Evolutionary conservation across 1,140 invertebrate genomes (phyloP), one percentile per base, ranked within the genome.

Genomic region (Drosophila ironensis): DNA sequence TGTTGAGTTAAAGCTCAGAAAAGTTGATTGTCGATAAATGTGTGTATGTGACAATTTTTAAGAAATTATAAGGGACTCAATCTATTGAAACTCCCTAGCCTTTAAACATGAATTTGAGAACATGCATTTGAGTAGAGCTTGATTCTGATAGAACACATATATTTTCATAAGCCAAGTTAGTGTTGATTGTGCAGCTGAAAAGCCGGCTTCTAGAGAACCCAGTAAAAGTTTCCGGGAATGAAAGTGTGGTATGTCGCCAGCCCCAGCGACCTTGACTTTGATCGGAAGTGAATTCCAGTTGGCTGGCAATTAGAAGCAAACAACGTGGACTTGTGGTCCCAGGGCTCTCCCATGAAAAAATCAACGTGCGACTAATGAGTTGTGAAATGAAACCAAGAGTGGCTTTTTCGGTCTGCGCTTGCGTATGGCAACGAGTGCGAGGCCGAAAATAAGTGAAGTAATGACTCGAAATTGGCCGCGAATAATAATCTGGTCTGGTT

Each of bases 401-500:
- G 72, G 54, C 12, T 6, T n/a, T 54, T n/a, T n/a, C n/a, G n/a
- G n/a, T n/a, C n/a, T n/a, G n/a, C n/a, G n/a, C n/a, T 70, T 70
- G 42, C 61, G 61, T 42, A 25, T 41, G 27, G 33, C 16, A 59
- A 50, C 42, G 45, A 60, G 44, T 71, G 47, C 68, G 54, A 72
- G 69, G 57, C 54, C 48, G 44, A 72, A 72, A 72, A 72, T 72
- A 71, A 72, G 48, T 72, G 35, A 42, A 72, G 33, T 53, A 71
- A 50, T 61, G 67, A 61, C 56, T 19, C 35, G 59, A 74, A 82
- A 82, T 81, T 72, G 72, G 72, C 44, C 52, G 37, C 77, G 68
- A 81, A 81, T 76, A 72, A 72, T 82, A 82, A 81, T 82, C 77
- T 81, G 77, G 77, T 82, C 77, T 81, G 77, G 77, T 82, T 57